These are phyloP conservation scores for Watsonalla binaria DNA, from an alignment of 2,888 invertebrate genomes.

Conservation along the genomic window DNA sequence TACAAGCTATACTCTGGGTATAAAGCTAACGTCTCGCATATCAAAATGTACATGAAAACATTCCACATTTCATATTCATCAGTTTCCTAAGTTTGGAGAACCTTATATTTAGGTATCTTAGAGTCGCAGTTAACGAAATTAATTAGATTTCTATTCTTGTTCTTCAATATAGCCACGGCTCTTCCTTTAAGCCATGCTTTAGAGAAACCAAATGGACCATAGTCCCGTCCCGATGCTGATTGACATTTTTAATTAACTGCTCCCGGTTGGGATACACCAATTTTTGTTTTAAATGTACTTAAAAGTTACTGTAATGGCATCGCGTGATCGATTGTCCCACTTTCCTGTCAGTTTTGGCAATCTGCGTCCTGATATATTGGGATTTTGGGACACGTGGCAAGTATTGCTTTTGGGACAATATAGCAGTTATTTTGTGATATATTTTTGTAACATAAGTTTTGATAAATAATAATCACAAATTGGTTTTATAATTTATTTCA, in stretches of 20 bases:
- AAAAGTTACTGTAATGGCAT: constrained; percentile 28
- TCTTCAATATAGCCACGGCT: constrained; percentile 14
- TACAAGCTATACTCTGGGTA: no score
- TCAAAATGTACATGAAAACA: no score
- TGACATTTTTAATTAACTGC: constrained; percentile 70
- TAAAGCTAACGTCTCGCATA: no score
- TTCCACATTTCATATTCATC: no score
- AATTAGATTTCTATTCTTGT: constrained; percentile 6
- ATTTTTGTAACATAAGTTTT: background rate
- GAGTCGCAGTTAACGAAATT: background rate
- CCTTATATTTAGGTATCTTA: background rate
- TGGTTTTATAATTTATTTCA: no score
- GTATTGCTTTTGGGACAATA: background rate
- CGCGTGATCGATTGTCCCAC: constrained; percentile 41
- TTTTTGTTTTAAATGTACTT: background rate
- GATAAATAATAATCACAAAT: no score
- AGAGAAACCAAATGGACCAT: constrained; percentile 41
- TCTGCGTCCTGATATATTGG: constrained; percentile 3
- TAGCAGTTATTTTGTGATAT: background rate
- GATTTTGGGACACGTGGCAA: background rate
- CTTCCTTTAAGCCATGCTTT: constrained; percentile 35
- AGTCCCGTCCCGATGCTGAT: constrained; percentile 36
- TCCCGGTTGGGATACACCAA: constrained; percentile 28
- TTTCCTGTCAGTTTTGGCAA: constrained; percentile 21
- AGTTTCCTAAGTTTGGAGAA: no score